Evolutionary conservation across 2,888 invertebrate genomes (phyloP), one percentile per base, ranked within the genome.

Genomic region (Meiosimyza decipiens): DNA sequence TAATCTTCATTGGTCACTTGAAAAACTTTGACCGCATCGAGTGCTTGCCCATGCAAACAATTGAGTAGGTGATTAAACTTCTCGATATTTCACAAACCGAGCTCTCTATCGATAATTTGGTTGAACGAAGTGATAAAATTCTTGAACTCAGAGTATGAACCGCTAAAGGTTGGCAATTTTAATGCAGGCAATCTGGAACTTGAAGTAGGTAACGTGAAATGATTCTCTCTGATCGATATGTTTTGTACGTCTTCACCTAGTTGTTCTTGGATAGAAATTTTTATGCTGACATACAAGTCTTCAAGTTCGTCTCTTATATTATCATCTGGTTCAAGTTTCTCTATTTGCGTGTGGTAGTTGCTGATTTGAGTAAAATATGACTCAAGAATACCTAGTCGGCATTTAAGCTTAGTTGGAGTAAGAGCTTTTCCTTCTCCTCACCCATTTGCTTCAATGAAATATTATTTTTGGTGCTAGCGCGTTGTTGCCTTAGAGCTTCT

Each of bases 1-100:
- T 76, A 76, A 40, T 76, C 73, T 18, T 76, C 73, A 6, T 72
- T 66, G 3, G 74, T 71, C 12, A 75, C 65, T 33, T 73, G 74
- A 12, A 76, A 75, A 0, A 68, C 71, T 33, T 71, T 71, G 7
- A 73, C 66, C 12, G 76, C 73, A 3, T 70, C 69, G 6, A 76
- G 49, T 0, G 76, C 74, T 68, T 74, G 73, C 9, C 73, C 76
- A 33, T 60, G 60, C n/a, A 69, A 22, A 13, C 69, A 69, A n/a
- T 50, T 67, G 5, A 67, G 11, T 6, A 67, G 12, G 22, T 57
- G 55, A n/a, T 57, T 67, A 57, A 55, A 67, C 28, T 67, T 67
- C 6, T 59, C 18, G 13, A 28, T 59, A 13, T 59, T 59, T 2
- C 33, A 59, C 33, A 59, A 12, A 18, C 59, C 33, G 15, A 22